Conservation (phyloP, 2,113 vertebrate genomes). For the Nycticorax nycticorax region DNA sequence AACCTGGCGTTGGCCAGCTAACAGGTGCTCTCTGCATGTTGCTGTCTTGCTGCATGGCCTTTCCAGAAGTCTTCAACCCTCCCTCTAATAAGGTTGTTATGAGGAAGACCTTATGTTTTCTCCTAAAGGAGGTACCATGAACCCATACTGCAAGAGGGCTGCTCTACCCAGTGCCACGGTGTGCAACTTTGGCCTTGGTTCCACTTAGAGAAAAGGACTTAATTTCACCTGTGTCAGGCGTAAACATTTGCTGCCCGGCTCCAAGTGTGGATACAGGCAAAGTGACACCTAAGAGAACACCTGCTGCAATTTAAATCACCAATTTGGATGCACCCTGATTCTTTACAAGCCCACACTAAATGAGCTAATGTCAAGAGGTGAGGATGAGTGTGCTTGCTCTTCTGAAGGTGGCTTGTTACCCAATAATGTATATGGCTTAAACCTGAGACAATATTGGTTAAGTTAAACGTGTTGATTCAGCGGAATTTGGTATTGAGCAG, state of each 20-base stretch:
- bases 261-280: not conserved
- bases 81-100: not conserved
- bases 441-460: not conserved
- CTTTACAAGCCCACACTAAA: not conserved
- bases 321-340: not conserved
- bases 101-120: not conserved
- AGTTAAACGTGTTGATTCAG: not conserved
- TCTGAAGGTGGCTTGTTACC: not conserved
- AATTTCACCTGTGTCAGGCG: not conserved
- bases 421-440: not conserved
- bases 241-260: not conserved
- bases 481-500: not conserved
- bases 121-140: not conserved
- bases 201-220: not conserved
- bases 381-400: not conserved
- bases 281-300: not conserved
- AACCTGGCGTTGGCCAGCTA: not conserved
- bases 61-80: not conserved
- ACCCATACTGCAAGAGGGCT: not conserved
- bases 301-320: not conserved
- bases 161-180: not conserved
- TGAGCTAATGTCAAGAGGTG: not conserved
- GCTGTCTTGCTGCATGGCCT: not conserved
- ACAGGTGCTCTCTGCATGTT: not conserved
- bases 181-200: not conserved